A percentile compares a stretch with the other conserved stretches of the same genome.
Evolutionary conservation across 2,888 invertebrate species (phyloP).

Genomic region (Megalurothrips usitatus): DNA sequence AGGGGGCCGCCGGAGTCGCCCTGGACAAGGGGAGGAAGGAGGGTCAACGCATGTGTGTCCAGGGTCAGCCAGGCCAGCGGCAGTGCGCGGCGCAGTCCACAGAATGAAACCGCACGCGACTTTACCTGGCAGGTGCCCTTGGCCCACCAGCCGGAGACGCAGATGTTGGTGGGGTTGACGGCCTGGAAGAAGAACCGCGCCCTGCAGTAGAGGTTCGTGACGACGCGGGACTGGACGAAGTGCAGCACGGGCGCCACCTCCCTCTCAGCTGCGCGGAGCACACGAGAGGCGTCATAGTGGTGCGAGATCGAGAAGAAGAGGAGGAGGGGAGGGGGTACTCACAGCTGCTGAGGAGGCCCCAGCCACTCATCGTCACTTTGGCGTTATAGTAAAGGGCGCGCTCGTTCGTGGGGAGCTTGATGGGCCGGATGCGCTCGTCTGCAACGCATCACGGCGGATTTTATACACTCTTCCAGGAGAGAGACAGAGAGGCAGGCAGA

Average conservation of each 20-base stretch:
- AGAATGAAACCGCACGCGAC: too few relatives aligned
- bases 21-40: background rate
- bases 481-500: too few relatives aligned
- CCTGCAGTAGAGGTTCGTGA: constrained; percentile 1
- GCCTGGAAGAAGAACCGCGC: background rate
- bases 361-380: background rate
- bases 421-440: background rate
- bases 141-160: constrained; percentile 11
- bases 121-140: constrained; percentile 12
- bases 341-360: background rate
- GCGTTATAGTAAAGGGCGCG: background rate
- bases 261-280: background rate
- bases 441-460: too few relatives aligned
- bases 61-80: too few relatives aligned
- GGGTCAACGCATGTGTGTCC: too few relatives aligned
- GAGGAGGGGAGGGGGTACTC: background rate
- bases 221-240: constrained; percentile 8
- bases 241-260: background rate
- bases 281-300: too few relatives aligned
- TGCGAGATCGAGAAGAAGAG: too few relatives aligned
- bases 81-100: too few relatives aligned
- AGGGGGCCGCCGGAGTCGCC: constrained; percentile 12
- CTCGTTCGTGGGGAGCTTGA: background rate
- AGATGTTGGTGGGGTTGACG: background rate
- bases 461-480: too few relatives aligned